These are phyloP conservation scores for Oryzias woworae DNA, from an alignment of 2,113 vertebrate genomes.

Conservation along the genomic window DNA sequence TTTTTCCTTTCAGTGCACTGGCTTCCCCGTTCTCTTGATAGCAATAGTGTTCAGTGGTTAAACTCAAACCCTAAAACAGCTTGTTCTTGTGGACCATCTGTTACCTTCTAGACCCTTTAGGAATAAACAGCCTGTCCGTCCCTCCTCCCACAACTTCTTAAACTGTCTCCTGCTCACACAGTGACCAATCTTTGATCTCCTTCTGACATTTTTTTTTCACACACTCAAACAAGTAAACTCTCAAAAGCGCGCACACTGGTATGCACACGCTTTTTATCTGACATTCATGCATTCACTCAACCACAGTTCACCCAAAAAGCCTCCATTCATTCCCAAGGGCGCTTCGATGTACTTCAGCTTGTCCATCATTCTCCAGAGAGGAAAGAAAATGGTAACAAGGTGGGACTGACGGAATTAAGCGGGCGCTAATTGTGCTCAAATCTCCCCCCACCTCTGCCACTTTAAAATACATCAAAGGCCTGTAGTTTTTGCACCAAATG, in stretches of 20 bases:
- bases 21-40: constrained; percentile 28
- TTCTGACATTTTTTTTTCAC: constrained; percentile 40
- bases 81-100: constrained; percentile 33
- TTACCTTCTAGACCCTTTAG: constrained; percentile 42
- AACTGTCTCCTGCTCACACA: constrained; percentile 27
- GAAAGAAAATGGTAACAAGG: constrained; percentile 27
- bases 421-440: constrained; percentile 56
- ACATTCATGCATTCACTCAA: constrained; percentile 41
- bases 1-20: constrained; percentile 44
- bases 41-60: constrained; percentile 36
- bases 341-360: constrained; percentile 55
- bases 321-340: constrained; percentile 60
- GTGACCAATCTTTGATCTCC: constrained; percentile 23
- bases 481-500: constrained; percentile 34
- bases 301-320: constrained; percentile 55
- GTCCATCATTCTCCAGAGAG: constrained; percentile 48
- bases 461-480: constrained; percentile 44
- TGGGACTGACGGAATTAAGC: constrained; percentile 23
- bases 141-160: constrained; percentile 36
- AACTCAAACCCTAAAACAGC: background rate
- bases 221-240: constrained; percentile 34
- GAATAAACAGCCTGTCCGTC: constrained; percentile 25
- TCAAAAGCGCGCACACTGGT: constrained; percentile 36
- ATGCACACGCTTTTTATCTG: constrained; percentile 32
- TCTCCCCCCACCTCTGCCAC: constrained; percentile 8